These are phyloP conservation scores for Oegoconia quadripuncta DNA, from an alignment of 2,888 invertebrate species.

Conservation along the genomic window DNA sequence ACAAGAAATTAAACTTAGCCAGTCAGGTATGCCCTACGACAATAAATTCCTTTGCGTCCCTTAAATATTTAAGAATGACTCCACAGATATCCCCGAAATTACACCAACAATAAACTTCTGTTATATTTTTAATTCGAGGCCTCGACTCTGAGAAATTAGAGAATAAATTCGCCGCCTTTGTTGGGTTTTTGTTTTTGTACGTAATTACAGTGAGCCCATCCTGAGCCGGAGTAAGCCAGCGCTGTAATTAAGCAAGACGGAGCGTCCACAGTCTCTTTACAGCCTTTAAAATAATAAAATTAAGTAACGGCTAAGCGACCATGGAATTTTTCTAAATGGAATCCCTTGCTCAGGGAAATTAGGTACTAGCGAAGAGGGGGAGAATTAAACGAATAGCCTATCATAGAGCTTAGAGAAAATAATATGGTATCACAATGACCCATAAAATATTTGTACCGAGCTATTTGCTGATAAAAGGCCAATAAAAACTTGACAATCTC, in stretches of 20 bases:
- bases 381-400: no score
- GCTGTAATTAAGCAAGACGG: constrained; percentile 70
- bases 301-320: constrained; percentile 43
- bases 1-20: no score
- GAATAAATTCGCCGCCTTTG: constrained; percentile 64
- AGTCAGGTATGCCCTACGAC: no score
- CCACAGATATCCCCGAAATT: constrained; percentile 31
- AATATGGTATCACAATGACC: no score
- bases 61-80: not conserved
- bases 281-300: constrained; percentile 60
- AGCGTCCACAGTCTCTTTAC: constrained; percentile 50
- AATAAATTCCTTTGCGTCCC: no score
- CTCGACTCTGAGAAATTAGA: constrained; percentile 58
- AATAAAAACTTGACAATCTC: no score
- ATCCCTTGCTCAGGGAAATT: constrained; percentile 5
- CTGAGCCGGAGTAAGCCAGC: constrained; percentile 47
- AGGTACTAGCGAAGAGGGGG: no score
- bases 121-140: constrained; percentile 59
- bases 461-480: no score
- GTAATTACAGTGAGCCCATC: constrained; percentile 67
- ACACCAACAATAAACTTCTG: constrained; percentile 46
- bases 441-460: no score
- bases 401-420: no score
- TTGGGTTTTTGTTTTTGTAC: constrained; percentile 65
- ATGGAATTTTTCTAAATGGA: constrained; percentile 24